Percentiles rank a stretch among this genome's conserved stretches.
Evolutionary conservation across 2,888 invertebrate species (phyloP).

Genomic region (Drosophila helvetica): DNA sequence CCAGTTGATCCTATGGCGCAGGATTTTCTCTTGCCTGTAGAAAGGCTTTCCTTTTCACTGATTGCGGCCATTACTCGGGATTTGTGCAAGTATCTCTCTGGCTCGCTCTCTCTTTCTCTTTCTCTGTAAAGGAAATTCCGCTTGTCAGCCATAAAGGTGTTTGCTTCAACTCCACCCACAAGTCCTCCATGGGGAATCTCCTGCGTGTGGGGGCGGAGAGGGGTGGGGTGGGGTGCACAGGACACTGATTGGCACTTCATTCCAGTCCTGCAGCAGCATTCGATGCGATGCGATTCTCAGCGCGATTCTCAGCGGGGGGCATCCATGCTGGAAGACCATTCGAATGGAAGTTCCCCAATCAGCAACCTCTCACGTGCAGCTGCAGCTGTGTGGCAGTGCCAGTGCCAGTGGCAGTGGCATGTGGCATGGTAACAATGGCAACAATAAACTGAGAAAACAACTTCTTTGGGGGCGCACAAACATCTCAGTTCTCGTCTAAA

Average conservation of each 20-base stretch:
- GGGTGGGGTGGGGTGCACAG: not conserved
- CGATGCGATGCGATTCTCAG: slow-evolving; percentile 11
- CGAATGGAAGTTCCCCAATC: slow-evolving; percentile 47
- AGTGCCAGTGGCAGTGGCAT: not conserved
- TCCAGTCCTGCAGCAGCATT: slow-evolving; percentile 26
- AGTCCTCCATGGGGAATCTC: not conserved
- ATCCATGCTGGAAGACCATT: slow-evolving; percentile 11
- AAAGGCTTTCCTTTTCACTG: slow-evolving; percentile 2
- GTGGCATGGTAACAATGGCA: slow-evolving; percentile 24
- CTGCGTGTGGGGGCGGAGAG: not conserved
- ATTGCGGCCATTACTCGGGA: slow-evolving; percentile 16
- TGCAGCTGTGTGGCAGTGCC: not conserved
- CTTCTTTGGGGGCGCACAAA: slow-evolving; percentile 13
- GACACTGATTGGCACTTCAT: slow-evolving; percentile 51
- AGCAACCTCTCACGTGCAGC: slow-evolving; percentile 46
- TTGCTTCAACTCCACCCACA: not conserved
- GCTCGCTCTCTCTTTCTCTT: not conserved
- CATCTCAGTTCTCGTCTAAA: slow-evolving; percentile 17
- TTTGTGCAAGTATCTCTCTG: not conserved
- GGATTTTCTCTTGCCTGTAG: too few species aligned
- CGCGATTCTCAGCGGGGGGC: slow-evolving; percentile 1
- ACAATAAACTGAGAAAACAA: slow-evolving; percentile 52
- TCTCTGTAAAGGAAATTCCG: slow-evolving; percentile 6
- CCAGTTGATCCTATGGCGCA: too few species aligned
- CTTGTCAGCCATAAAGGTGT: slow-evolving; percentile 16